These are phyloP conservation scores for Chaenogobius annularis DNA, from an alignment of 2,113 vertebrate species.

Conservation along the genomic window DNA sequence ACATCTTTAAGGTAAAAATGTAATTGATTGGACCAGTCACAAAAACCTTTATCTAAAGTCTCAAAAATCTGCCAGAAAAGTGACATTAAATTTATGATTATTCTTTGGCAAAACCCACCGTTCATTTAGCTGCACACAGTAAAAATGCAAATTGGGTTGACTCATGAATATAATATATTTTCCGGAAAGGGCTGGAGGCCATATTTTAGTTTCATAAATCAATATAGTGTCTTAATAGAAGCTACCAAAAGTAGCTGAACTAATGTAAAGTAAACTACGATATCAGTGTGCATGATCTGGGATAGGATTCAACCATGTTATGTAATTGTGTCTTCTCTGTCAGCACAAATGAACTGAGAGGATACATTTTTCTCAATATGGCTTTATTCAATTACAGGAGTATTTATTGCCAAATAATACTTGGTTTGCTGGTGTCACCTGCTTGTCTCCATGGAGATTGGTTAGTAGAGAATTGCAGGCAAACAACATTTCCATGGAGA, in stretches of 20 bases:
- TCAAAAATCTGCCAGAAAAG: neutral
- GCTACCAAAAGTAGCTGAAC: neutral
- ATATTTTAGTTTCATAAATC: constrained; percentile 3
- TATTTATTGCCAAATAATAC: too few relatives aligned
- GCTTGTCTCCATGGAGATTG: too few relatives aligned
- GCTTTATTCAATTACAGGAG: neutral
- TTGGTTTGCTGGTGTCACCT: too few relatives aligned
- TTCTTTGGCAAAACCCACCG: neutral
- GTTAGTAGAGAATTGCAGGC: too few relatives aligned
- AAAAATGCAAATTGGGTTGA: neutral
- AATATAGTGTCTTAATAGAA: constrained; percentile 1
- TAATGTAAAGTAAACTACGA: neutral
- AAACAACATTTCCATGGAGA: too few relatives aligned
- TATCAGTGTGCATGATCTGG: neutral
- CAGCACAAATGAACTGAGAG: neutral
- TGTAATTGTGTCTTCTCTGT: neutral
- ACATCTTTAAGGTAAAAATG: neutral
- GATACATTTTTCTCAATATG: neutral
- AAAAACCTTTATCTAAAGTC: neutral
- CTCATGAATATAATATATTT: neutral
- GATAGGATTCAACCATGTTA: neutral
- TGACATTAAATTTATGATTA: neutral
- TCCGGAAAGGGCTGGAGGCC: neutral
- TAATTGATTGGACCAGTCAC: neutral
- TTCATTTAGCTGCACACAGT: neutral